Percentiles rank a stretch among this genome's conserved stretches.
Conservation (phyloP, 2,113 vertebrate genomes). For the Mustela lutreola region DNA sequence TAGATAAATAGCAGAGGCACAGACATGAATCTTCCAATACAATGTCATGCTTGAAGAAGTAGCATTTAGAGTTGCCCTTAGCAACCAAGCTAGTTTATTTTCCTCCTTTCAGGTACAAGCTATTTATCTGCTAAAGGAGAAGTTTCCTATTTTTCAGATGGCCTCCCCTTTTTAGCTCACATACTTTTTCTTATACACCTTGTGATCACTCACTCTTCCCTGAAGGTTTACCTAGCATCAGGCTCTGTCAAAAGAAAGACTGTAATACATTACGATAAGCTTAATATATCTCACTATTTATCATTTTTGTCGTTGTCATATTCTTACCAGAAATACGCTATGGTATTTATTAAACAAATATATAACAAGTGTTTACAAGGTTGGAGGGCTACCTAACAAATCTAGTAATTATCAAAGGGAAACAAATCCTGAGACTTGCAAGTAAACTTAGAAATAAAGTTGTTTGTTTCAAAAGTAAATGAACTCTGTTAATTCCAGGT, state of each 20-base stretch:
- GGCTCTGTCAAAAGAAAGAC: neutral
- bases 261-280: neutral
- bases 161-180: neutral
- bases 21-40: conserved; percentile 54
- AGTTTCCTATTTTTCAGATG: conserved; percentile 49
- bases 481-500: neutral
- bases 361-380: neutral
- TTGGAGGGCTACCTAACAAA: neutral
- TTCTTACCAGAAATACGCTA: neutral
- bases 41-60: conserved; percentile 72
- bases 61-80: conserved; percentile 75
- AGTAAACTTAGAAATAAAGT: neutral
- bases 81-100: conserved; percentile 72
- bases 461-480: conserved; percentile 45
- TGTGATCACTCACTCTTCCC: neutral
- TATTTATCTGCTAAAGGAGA: conserved; percentile 71
- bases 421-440: neutral
- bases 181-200: neutral
- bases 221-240: neutral
- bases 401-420: conserved; percentile 14
- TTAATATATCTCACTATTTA: conserved; percentile 12
- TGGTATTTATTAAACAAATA: neutral
- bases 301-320: neutral
- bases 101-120: conserved; percentile 23
- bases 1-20: conserved; percentile 62